Conservation (phyloP, 2,888 invertebrate species). For the Ecliptopera silaceata region DNA sequence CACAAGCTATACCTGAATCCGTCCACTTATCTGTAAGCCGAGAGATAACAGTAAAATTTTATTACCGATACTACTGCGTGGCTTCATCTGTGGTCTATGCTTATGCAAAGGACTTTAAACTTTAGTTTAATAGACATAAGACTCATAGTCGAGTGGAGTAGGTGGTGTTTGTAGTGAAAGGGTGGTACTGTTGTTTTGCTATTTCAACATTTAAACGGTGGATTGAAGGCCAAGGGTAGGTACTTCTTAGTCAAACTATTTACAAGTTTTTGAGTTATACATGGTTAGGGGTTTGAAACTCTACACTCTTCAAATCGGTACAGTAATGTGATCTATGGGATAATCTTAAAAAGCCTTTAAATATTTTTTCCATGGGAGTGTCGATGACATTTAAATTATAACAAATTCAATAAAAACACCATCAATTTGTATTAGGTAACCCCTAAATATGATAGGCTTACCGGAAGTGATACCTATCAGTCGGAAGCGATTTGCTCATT, state of each 20-base stretch:
- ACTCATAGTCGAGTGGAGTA: background rate
- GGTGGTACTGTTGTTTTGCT: slow-evolving; percentile 8
- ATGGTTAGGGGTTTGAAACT: too few species aligned
- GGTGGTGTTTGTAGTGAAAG: slow-evolving; percentile 3
- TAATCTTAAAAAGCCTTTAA: too few species aligned
- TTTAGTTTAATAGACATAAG: background rate
- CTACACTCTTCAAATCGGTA: too few species aligned
- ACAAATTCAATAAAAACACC: too few species aligned
- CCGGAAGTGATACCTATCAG: slow-evolving; percentile 31
- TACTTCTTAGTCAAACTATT: slow-evolving; percentile 1
- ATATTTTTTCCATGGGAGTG: too few species aligned
- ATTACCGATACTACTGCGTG: slow-evolving; percentile 32
- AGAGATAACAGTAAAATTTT: slow-evolving; percentile 40
- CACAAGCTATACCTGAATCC: slow-evolving; percentile 22
- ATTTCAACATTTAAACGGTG: slow-evolving; percentile 2
- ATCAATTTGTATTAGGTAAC: too few species aligned
- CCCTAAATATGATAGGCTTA: slow-evolving; percentile 7
- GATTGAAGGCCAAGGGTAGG: slow-evolving; percentile 13
- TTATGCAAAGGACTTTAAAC: background rate
- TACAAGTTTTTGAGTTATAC: background rate
- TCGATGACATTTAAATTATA: too few species aligned
- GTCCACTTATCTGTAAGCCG: slow-evolving; percentile 38
- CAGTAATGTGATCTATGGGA: too few species aligned
- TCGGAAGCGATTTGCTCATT: slow-evolving; percentile 46
- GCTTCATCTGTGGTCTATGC: slow-evolving; percentile 2